phyloP scores from a whole-genome alignment of 2,888 invertebrate genomes.

The Theretra japonica region DNA sequence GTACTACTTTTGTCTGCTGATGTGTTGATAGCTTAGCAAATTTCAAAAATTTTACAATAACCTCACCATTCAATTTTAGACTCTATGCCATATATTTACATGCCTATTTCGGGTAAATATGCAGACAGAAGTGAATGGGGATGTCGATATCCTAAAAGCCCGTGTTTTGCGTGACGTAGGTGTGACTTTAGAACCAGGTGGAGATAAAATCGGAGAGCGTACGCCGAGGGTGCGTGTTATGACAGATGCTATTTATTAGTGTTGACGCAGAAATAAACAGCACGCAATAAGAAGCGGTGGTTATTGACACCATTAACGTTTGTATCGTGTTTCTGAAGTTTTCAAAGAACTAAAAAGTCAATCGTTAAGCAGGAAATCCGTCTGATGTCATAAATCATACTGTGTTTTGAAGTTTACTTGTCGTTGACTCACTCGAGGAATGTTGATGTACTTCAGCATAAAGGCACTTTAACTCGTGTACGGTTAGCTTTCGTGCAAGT shows the following conservation, averaged over 20 bases:
- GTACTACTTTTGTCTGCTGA: slow-evolving; percentile 72
- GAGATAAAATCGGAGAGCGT: slow-evolving; percentile 74
- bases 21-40: slow-evolving; percentile 61
- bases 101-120: slow-evolving; percentile 45
- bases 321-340: slow-evolving; percentile 53
- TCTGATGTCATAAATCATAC: slow-evolving; percentile 25
- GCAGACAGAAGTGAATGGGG: slow-evolving; percentile 59
- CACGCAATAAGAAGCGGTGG: slow-evolving; percentile 59
- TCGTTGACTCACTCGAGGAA: slow-evolving; percentile 18
- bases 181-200: slow-evolving; percentile 80
- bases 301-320: slow-evolving; percentile 58
- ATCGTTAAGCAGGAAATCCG: slow-evolving; percentile 27
- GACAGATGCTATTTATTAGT: slow-evolving; percentile 77
- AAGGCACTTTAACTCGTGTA: background rate
- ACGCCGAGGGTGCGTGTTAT: slow-evolving; percentile 75
- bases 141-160: slow-evolving; percentile 76
- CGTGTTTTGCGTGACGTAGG: slow-evolving; percentile 78
- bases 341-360: slow-evolving; percentile 31
- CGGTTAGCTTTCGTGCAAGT: background rate
- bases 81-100: slow-evolving; percentile 29
- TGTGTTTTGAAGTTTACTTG: slow-evolving; percentile 17
- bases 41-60: slow-evolving; percentile 1
- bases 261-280: slow-evolving; percentile 61
- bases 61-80: background rate
- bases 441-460: slow-evolving; percentile 1